Percentiles rank a stretch among this genome's conserved stretches.
These are phyloP conservation scores for Ectemnius continuus DNA, from an alignment of 2,888 invertebrate species.

Conservation along the genomic window DNA sequence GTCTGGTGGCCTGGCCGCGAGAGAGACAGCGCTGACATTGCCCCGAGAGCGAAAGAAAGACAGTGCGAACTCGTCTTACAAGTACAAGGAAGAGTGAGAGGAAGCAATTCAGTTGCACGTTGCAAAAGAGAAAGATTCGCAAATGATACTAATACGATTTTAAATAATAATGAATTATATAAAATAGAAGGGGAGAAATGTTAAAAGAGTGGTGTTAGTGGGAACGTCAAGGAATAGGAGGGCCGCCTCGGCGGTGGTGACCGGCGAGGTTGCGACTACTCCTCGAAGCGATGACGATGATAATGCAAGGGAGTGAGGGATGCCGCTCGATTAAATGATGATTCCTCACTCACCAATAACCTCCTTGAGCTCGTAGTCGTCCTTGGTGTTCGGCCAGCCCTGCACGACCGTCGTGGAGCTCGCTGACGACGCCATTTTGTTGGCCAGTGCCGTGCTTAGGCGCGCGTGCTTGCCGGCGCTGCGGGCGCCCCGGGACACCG, in stretches of 20 bases:
- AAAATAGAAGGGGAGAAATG: too few relatives aligned
- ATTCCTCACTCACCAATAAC: conserved; percentile 89
- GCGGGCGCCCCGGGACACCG: conserved; percentile 66
- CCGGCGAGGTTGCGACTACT: neutral
- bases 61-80: too few relatives aligned
- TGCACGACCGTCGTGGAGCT: conserved; percentile 78
- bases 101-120: too few relatives aligned
- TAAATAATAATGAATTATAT: too few relatives aligned
- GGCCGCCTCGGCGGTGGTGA: neutral
- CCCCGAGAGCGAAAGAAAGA: conserved; percentile 12
- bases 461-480: conserved; percentile 79
- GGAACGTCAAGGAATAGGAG: too few relatives aligned
- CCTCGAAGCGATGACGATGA: neutral
- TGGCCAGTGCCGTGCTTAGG: conserved; percentile 81
- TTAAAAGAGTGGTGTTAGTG: too few relatives aligned
- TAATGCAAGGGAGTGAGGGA: neutral
- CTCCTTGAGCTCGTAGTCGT: conserved; percentile 95
- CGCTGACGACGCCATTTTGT: conserved; percentile 82
- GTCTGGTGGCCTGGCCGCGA: conserved; percentile 21
- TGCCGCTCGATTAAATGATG: too few relatives aligned
- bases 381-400: conserved; percentile 93
- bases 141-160: too few relatives aligned
- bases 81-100: too few relatives aligned
- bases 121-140: too few relatives aligned
- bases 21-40: conserved; percentile 15